phyloP scores from a whole-genome alignment of 2,888 invertebrate species.

The Phortica okadai region DNA sequence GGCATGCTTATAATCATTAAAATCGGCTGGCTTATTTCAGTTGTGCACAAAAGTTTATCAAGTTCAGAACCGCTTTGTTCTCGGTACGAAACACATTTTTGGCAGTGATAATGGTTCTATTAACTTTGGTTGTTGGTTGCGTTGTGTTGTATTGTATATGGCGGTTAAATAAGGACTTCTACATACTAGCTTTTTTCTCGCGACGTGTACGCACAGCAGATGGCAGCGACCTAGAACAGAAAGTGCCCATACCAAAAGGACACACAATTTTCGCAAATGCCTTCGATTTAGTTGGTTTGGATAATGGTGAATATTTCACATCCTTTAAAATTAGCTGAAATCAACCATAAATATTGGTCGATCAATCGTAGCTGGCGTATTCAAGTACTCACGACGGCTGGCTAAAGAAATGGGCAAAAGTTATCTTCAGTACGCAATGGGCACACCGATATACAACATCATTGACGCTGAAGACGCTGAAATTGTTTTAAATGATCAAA shows the following conservation, averaged over 20 bases:
- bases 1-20: no score
- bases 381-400: conserved; percentile 48
- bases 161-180: conserved; percentile 54
- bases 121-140: conserved; percentile 41
- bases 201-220: conserved; percentile 60
- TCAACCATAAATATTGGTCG: no score
- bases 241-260: conserved; percentile 54
- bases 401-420: conserved; percentile 46
- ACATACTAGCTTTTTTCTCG: conserved; percentile 54
- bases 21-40: no score
- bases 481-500: conserved; percentile 61
- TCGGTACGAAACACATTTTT: no score
- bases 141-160: conserved; percentile 52
- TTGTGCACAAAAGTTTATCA: no score
- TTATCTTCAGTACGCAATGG: conserved; percentile 58
- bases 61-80: no score
- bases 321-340: background rate
- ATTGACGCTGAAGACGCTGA: conserved; percentile 65
- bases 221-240: conserved; percentile 58
- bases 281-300: conserved; percentile 60
- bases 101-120: conserved; percentile 33
- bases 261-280: conserved; percentile 66
- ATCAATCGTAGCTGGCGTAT: conserved; percentile 30
- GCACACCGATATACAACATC: conserved; percentile 55
- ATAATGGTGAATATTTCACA: conserved; percentile 41